Percentiles rank a stretch among this genome's conserved stretches.
These are phyloP conservation scores for Netelia inedita DNA, from an alignment of 2,888 invertebrate species.

Conservation along the genomic window DNA sequence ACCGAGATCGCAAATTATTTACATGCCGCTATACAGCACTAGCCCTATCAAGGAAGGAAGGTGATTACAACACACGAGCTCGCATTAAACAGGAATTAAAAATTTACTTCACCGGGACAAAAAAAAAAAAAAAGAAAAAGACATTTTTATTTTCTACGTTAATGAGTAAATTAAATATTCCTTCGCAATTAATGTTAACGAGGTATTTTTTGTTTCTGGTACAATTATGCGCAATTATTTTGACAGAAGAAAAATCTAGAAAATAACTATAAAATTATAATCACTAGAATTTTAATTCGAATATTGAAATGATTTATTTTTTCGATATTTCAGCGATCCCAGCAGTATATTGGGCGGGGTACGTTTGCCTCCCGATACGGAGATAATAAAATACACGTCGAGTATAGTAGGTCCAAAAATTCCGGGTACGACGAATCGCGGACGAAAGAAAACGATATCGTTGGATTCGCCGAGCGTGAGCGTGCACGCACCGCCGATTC, in stretches of 20 bases:
- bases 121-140: background rate
- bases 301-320: slow-evolving; percentile 3
- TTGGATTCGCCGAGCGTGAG: slow-evolving; percentile 91
- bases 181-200: no score
- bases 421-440: slow-evolving; percentile 93
- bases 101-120: no score
- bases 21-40: slow-evolving; percentile 71
- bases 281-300: background rate
- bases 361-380: slow-evolving; percentile 94
- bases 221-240: background rate
- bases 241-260: background rate
- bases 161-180: slow-evolving; percentile 20
- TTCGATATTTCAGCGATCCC: slow-evolving; percentile 88
- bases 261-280: background rate
- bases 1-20: slow-evolving; percentile 44
- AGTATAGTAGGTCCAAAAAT: slow-evolving; percentile 95
- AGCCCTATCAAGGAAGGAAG: slow-evolving; percentile 84
- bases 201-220: background rate
- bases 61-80: slow-evolving; percentile 74
- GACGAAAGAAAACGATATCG: slow-evolving; percentile 95
- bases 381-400: slow-evolving; percentile 96
- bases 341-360: slow-evolving; percentile 94
- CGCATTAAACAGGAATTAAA: background rate
- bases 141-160: slow-evolving; percentile 6
- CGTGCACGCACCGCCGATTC: slow-evolving; percentile 86